Evolutionary conservation across 2,797 vertebrate species (phyloP), one percentile per base, ranked within the genome.

Genomic region (Tangara arthus): DNA sequence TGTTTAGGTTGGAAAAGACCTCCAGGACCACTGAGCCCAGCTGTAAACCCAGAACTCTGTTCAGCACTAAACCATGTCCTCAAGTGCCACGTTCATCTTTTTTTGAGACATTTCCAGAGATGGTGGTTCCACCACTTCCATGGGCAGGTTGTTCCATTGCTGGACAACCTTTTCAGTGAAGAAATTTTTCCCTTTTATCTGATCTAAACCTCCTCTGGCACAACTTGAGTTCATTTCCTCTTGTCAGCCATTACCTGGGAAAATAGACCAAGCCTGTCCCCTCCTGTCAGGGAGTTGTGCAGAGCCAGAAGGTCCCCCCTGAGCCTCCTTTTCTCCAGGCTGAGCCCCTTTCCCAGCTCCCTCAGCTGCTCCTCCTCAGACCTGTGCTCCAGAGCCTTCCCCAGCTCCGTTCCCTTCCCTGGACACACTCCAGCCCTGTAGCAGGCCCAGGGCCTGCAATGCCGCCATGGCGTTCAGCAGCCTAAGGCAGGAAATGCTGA

Each of bases 401-500:
- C 39, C 39, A 83, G 21, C 26, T 41, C 65, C 0, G 0, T 19
- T 53, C 30, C 65, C 37, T 32, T 46, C 39, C 11, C 57, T 35
- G 59, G 15, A 35, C 30, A 0, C 0, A 0, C 4, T 46, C 26
- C 72, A 17, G 52, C 30, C 44, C 18, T 42, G 41, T 42, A 42
- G 41, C 41, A 19, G 41, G 41, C 41, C 41, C 41, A 42, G 41
- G 42, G 42, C 42, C 42, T 42, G 42, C 42, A 42, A 42, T 19
- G 42, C 42, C 42, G 42, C 42, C 42, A 42, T 19, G 17, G 41
- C 42, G 17, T 19, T 42, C 41, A 42, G 42, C 42, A 42, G 42
- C 42, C 42, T 19, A 42, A 19, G 42, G 5, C 8, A 42, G 42
- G 42, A 42, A 42, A 42, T 42, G 42, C 42, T 9, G 9, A 42